phyloP scores from a whole-genome alignment of 2,113 vertebrate genomes.

The Odocoileus hemionus region DNA sequence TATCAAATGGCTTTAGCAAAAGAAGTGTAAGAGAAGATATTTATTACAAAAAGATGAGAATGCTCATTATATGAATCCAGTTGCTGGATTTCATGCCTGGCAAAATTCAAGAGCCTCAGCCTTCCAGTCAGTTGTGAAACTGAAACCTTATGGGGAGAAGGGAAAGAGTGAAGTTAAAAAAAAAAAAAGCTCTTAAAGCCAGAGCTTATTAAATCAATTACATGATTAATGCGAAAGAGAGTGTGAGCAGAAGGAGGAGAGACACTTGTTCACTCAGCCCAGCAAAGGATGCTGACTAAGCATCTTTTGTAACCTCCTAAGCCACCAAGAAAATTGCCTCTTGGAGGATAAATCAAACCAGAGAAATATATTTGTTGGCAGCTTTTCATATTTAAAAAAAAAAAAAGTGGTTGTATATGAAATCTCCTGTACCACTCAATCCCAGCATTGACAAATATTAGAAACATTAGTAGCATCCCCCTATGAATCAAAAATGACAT shows the following conservation, averaged over 20 bases:
- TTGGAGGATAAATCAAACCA: conserved; percentile 47
- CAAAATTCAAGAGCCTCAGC: not conserved
- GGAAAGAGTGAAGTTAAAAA: not conserved
- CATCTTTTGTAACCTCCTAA: conserved; percentile 58
- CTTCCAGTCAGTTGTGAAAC: not conserved
- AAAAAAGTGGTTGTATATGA: not conserved
- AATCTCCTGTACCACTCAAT: not conserved
- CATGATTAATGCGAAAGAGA: conserved; percentile 42
- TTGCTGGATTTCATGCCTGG: not conserved
- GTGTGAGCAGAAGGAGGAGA: not conserved
- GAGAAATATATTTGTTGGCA: conserved; percentile 49
- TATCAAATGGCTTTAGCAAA: not conserved
- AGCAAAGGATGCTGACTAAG: conserved; percentile 27
- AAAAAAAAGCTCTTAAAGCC: conserved; percentile 22
- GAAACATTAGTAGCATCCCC: not conserved
- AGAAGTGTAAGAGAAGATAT: not conserved
- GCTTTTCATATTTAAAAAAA: conserved; percentile 25
- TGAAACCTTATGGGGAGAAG: conserved; percentile 9
- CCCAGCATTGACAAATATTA: not conserved
- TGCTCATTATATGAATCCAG: not conserved
- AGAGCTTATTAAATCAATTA: conserved; percentile 68
- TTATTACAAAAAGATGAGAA: not conserved
- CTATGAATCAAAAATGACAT: not conserved
- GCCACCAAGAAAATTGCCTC: conserved; percentile 49
- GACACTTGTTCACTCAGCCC: not conserved